Base-by-base conservation (phyloP, 2,113 vertebrate species). In the Neolamprologus longior region DNA sequence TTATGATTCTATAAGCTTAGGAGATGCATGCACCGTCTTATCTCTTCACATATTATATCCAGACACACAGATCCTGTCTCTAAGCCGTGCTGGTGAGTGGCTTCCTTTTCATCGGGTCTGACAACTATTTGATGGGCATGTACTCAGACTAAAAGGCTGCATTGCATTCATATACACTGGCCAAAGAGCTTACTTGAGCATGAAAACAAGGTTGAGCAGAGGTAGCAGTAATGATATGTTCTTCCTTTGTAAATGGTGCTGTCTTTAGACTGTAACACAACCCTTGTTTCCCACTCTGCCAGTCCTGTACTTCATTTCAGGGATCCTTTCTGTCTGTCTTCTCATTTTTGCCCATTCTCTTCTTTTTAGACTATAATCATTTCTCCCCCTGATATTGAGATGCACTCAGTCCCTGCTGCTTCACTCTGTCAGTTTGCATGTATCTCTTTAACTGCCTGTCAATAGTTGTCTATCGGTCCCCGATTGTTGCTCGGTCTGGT, bases 61-160 rank as follows among this genome's bases (percentile, higher is more conserved):
- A 93, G 66, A 84, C 84, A 31, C 87, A 86, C 37, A 86, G 86
- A 91, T 90, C 82, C 61, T 54, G 83, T 92, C 92, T 90, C 86
- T 84, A 83, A 91, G 82, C 81, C 53, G 81, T 57, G 57, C 76
- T 89, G n/a, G 84, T 82, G 63, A 93, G 53, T 85, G 81, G 85
- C 86, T 94, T 84, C 53, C 79, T 93, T 91, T 94, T 92, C 85
- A 92, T 92, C 87, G 83, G 50, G 57, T 82, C 90, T 89, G 89
- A 91, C 89, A 92, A 89, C 73, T 90, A 86, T 92, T 92, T 21
- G 80, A 86, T 61, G 78, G 86, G 86, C 84, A 86, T 87, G 68
- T 84, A 90, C 87, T 89, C 81, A 37, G 80, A 58, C 63, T 92
- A 82, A 92, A 92, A 91, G 87, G 79, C 90, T 87, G 87, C 82